phyloP scores from a whole-genome alignment of 2,888 invertebrate species.

The Eupsilia transversa region DNA sequence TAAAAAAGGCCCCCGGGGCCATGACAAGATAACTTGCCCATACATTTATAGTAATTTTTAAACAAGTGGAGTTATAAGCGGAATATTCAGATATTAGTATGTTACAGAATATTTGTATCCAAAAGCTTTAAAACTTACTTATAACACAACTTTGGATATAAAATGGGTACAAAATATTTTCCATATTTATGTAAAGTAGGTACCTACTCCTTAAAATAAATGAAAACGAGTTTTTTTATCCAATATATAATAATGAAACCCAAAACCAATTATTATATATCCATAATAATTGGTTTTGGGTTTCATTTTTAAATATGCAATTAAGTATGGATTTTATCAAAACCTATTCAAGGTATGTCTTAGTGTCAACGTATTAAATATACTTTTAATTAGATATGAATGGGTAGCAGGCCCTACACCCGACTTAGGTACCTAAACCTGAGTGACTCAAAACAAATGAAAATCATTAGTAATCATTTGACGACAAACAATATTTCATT shows the following conservation, averaged over 20 bases:
- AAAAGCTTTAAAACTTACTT: background rate
- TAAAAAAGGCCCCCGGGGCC: background rate
- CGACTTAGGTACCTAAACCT: background rate
- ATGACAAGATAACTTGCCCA: background rate
- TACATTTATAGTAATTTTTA: background rate
- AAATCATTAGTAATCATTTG: conserved; percentile 10
- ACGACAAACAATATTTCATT: background rate
- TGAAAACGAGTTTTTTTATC: background rate
- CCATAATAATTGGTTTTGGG: background rate
- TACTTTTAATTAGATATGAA: background rate
- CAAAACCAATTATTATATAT: no score
- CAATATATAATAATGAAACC: no score
- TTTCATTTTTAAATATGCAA: background rate
- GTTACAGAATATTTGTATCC: background rate
- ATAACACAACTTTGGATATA: no score
- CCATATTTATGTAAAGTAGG: background rate
- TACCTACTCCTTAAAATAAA: background rate
- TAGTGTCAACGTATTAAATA: background rate
- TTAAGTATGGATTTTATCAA: background rate
- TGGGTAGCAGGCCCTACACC: background rate
- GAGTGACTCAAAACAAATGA: conserved; percentile 27
- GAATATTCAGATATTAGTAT: background rate
- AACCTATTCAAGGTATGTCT: background rate
- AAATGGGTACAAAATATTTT: background rate
- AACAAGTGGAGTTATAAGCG: background rate